These are phyloP conservation scores for Zaprionus ornatus DNA, from an alignment of 1,140 invertebrate genomes.

Conservation along the genomic window DNA sequence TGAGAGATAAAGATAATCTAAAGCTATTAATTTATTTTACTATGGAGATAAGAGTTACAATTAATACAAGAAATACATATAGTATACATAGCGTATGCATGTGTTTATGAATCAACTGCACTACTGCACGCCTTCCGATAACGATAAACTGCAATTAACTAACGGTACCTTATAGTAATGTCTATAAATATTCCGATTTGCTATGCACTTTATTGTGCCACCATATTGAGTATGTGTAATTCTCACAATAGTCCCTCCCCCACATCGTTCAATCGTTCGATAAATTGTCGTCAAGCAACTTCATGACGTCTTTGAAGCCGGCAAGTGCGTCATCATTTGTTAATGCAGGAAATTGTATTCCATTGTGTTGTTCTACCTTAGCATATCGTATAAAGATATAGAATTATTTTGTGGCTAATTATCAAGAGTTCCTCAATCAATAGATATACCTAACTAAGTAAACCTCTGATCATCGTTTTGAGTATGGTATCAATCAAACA, in stretches of 20 bases:
- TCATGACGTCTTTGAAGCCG: slow-evolving; percentile 24
- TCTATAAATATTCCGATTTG: neutral
- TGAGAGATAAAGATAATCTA: neutral
- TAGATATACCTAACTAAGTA: neutral
- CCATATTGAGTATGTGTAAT: neutral
- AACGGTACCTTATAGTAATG: no score
- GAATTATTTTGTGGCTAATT: neutral
- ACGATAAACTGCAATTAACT: neutral
- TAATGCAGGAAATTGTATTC: neutral
- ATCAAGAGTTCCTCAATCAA: neutral
- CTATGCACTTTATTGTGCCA: neutral
- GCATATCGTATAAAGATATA: no score
- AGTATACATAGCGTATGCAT: neutral
- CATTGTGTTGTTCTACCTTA: neutral
- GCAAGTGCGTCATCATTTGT: slow-evolving; percentile 44
- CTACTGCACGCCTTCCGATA: no score
- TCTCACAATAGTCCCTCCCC: neutral
- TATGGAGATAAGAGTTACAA: neutral
- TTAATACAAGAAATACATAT: neutral
- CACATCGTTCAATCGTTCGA: neutral
- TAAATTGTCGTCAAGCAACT: slow-evolving; percentile 29
- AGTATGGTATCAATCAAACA: slow-evolving; percentile 32
- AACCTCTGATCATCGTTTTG: slow-evolving; percentile 13
- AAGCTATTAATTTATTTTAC: no score
- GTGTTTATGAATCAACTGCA: neutral